Evolutionary conservation across 1,140 invertebrate genomes (phyloP).

Genomic region (Brachionus calyciflorus): DNA sequence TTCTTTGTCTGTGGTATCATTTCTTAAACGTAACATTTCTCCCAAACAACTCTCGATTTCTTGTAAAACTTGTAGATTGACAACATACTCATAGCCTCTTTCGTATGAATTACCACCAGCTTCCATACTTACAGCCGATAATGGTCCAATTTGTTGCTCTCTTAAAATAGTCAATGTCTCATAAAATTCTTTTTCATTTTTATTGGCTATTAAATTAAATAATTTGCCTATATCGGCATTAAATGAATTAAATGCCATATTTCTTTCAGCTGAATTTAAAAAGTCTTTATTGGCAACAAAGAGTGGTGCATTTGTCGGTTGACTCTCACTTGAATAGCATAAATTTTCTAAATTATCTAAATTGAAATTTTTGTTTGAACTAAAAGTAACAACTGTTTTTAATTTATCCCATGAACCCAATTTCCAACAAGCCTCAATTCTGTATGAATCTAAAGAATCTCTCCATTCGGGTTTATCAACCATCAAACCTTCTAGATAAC

Average conservation of each 20-base stretch:
- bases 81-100: constrained; percentile 75
- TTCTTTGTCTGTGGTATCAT: constrained; percentile 35
- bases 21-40: constrained; percentile 19
- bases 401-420: constrained; percentile 71
- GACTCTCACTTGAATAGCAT: not conserved
- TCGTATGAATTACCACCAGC: constrained; percentile 70
- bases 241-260: constrained; percentile 23
- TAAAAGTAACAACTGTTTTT: not conserved
- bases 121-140: constrained; percentile 67
- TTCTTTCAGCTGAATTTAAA: constrained; percentile 20
- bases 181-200: constrained; percentile 12
- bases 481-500: constrained; percentile 35
- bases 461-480: constrained; percentile 54
- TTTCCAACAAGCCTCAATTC: constrained; percentile 81
- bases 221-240: constrained; percentile 40
- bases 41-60: constrained; percentile 40
- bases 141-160: constrained; percentile 65
- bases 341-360: constrained; percentile 57
- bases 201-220: not conserved
- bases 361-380: constrained; percentile 67
- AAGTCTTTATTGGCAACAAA: constrained; percentile 15
- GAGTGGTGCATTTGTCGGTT: not conserved
- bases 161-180: not conserved
- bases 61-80: constrained; percentile 63
- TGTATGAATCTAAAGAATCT: constrained; percentile 59